phyloP scores from a whole-genome alignment of 1,140 invertebrate genomes.

The Conus ventricosus region DNA sequence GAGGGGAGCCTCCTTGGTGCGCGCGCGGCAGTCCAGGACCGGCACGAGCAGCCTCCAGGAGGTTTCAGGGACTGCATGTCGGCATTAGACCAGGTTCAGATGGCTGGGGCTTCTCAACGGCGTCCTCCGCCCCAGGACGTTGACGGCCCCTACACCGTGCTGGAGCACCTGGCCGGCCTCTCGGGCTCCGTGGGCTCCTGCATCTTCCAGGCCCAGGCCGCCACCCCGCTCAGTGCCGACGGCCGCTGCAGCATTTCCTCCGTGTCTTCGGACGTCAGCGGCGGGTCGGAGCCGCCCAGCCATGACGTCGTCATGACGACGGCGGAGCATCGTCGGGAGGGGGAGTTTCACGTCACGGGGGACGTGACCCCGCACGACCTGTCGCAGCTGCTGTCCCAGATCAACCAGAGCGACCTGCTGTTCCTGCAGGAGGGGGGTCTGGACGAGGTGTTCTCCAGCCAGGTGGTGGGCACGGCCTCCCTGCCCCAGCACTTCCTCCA shows the following conservation, averaged over 20 bases:
- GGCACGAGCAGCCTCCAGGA: neutral
- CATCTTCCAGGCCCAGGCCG: neutral
- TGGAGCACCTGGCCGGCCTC: slow-evolving; percentile 4
- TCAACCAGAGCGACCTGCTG: slow-evolving; percentile 24
- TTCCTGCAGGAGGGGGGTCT: neutral
- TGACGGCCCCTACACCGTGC: neutral
- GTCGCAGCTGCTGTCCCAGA: slow-evolving; percentile 28
- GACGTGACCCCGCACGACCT: neutral
- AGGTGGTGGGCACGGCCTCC: neutral
- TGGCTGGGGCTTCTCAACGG: neutral
- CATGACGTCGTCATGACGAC: neutral
- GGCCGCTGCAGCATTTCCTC: slow-evolving; percentile 25
- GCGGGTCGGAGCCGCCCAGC: neutral
- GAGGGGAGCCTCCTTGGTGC: no score
- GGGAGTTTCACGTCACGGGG: neutral
- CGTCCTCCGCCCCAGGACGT: neutral
- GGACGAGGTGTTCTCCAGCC: slow-evolving; percentile 2
- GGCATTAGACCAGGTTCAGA: neutral
- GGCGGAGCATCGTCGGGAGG: neutral
- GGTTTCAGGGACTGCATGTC: neutral
- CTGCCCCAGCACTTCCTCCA: slow-evolving; percentile 9
- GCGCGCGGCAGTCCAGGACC: neutral
- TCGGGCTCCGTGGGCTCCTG: neutral
- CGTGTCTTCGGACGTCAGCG: slow-evolving; percentile 15
- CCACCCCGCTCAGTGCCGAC: slow-evolving; percentile 19